Evolutionary conservation across 2,797 vertebrate species (phyloP).

Genomic region (Galaxias olidus): DNA sequence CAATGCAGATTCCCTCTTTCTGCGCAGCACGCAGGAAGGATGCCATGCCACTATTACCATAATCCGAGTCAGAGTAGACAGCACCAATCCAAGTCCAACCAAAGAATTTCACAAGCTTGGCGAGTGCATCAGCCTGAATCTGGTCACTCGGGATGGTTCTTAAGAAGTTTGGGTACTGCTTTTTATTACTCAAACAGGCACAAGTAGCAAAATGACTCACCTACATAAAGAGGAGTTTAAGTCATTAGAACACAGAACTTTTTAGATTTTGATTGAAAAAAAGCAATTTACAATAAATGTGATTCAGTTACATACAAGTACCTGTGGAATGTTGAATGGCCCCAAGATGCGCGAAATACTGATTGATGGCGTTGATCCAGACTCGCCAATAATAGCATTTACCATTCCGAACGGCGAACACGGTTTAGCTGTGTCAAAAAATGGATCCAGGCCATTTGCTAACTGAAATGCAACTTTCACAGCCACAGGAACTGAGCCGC

Average conservation of each 20-base stretch:
- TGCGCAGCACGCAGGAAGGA: constrained; percentile 59
- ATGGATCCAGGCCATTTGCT: constrained; percentile 39
- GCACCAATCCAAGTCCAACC: constrained; percentile 80
- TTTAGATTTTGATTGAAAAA: not conserved
- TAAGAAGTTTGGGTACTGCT: constrained; percentile 70
- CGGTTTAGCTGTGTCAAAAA: constrained; percentile 16
- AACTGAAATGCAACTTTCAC: constrained; percentile 53
- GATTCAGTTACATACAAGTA: constrained; percentile 21
- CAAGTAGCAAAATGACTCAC: constrained; percentile 75
- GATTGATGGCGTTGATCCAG: constrained; percentile 68
- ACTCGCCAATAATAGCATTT: constrained; percentile 61
- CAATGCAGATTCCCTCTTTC: constrained; percentile 65
- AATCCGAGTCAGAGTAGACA: constrained; percentile 68
- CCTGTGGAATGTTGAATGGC: constrained; percentile 64
- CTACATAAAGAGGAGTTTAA: constrained; percentile 17
- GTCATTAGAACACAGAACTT: too few species aligned
- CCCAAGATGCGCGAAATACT: constrained; percentile 61
- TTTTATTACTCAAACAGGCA: constrained; percentile 71
- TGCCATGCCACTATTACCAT: constrained; percentile 72
- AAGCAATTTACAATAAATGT: not conserved
- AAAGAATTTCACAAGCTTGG: constrained; percentile 68
- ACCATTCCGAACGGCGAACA: constrained; percentile 44
- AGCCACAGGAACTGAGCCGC: constrained; percentile 47
- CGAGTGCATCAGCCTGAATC: constrained; percentile 66
- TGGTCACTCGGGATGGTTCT: constrained; percentile 76